phyloP scores from a whole-genome alignment of 2,113 vertebrate species.

The Spilogale gracilis region DNA sequence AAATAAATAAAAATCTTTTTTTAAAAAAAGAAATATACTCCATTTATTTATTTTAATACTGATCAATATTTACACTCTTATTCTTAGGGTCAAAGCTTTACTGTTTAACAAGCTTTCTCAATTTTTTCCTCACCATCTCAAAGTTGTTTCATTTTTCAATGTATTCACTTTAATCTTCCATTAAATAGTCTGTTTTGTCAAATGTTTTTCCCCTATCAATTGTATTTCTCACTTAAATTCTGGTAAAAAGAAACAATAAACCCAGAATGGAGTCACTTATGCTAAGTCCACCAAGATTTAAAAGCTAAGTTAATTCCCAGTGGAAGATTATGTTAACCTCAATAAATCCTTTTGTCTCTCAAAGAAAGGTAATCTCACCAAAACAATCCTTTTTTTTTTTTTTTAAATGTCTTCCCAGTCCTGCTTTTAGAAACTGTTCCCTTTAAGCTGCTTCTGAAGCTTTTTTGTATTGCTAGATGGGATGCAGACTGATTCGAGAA shows the following conservation, averaged over 20 bases:
- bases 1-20: too few relatives aligned
- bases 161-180: not conserved
- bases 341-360: not conserved
- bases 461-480: not conserved
- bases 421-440: not conserved
- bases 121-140: not conserved
- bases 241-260: not conserved
- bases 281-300: not conserved
- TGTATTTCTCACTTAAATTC: not conserved
- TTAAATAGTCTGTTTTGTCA: not conserved
- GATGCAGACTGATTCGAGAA: not conserved
- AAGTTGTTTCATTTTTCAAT: not conserved
- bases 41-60: constrained; percentile 37
- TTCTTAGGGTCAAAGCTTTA: not conserved
- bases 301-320: not conserved
- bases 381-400: not conserved
- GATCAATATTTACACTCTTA: not conserved
- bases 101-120: not conserved
- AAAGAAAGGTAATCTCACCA: not conserved
- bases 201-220: not conserved
- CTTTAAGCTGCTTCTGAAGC: not conserved
- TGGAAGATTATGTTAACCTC: not conserved
- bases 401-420: not conserved
- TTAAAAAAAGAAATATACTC: not conserved
- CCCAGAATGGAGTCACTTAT: not conserved